Base-by-base conservation (phyloP, 2,888 invertebrate genomes). In the Scaptomyza reducta region DNA sequence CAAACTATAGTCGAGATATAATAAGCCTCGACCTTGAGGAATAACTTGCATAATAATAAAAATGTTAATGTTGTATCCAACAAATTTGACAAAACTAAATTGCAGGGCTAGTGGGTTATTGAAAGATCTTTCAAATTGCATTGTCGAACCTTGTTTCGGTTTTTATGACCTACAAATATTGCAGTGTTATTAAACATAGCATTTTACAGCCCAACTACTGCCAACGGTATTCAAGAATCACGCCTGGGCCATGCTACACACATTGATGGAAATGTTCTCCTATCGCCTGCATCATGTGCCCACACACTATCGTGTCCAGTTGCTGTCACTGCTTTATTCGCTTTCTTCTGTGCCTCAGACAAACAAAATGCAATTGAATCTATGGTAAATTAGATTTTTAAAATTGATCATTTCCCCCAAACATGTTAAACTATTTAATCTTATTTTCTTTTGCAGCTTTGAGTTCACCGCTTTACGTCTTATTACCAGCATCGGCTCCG, bases 201-300 rank as follows among this genome's bases (percentile, higher is more conserved):
- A 7, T n/a, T 18, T 35, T 65, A 0, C 31, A 96, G 96, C 95
- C 89, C 97, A 98, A 92, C 92, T 98, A 44, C 92, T 99, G 74
- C 98, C 98, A 0, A 96, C 95, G 27, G 98, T 98, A 40, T 97
- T 97, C 90, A 97, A 97, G 91, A 96, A 96, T 13, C 97, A 98
- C 83, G 97, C 97, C 0, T 98, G 98, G 98, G 97, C 97, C 22
- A 98, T 97, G 58, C 93, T 99, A n/a, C 98, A 98, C 90, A 98
- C 98, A 0, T 92, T 99, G 38, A 91, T 99, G 87, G 98, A 99
- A 92, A 98, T 99, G 98, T 98, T 98, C 91, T 97, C 97, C 67
- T 98, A 98, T 90, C 94, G 99, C 46, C 95, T 99, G 92, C 98
- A 98, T 91, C 98, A 99, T 91, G 98, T 98, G 76, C 98, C 98